These are phyloP conservation scores for Elmis aenea DNA, from an alignment of 2,888 invertebrate genomes.

Conservation along the genomic window DNA sequence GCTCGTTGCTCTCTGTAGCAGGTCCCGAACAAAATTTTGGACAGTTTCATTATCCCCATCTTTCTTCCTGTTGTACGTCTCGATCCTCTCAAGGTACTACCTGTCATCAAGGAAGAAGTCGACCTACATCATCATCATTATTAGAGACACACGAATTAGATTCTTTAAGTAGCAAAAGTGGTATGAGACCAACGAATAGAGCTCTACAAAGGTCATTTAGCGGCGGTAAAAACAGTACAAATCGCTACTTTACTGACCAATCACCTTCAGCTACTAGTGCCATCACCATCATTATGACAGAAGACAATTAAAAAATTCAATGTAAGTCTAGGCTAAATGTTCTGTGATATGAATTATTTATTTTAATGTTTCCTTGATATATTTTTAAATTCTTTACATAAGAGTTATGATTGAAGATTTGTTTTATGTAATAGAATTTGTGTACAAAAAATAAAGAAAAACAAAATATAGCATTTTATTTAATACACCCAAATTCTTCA, in stretches of 20 bases:
- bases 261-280: constrained; percentile 55
- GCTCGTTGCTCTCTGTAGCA: constrained; percentile 67
- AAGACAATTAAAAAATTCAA: constrained; percentile 46
- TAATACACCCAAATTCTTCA: too few species aligned
- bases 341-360: constrained; percentile 36
- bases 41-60: constrained; percentile 50
- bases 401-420: background rate
- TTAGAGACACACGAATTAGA: constrained; percentile 57
- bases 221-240: constrained; percentile 29
- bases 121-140: constrained; percentile 28
- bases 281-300: constrained; percentile 60
- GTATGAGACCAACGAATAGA: constrained; percentile 26
- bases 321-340: constrained; percentile 34
- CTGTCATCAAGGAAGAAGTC: constrained; percentile 23
- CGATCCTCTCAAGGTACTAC: constrained; percentile 23
- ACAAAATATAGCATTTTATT: background rate
- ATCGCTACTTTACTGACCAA: constrained; percentile 29
- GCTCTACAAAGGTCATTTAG: constrained; percentile 30
- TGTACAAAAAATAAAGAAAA: background rate
- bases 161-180: constrained; percentile 40
- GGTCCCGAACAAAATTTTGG: constrained; percentile 64
- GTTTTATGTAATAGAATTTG: background rate
- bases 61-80: constrained; percentile 19
- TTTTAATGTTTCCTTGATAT: constrained; percentile 11
- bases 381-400: constrained; percentile 5